Percentiles rank a stretch among this genome's conserved stretches.
phyloP scores from a whole-genome alignment of 2,113 vertebrate species.

The Triplophysa siluroides region DNA sequence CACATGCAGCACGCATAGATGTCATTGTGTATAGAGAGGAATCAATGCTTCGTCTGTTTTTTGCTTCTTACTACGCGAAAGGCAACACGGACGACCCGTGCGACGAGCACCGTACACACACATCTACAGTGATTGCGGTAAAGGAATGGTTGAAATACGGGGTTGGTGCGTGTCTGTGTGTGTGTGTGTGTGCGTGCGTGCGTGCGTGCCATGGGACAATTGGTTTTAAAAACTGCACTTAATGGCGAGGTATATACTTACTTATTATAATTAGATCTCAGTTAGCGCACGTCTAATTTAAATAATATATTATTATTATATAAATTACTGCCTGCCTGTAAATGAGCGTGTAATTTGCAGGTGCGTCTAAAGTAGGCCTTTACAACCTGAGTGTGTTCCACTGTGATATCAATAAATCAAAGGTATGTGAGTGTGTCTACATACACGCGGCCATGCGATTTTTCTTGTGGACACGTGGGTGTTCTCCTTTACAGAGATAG shows the following conservation, averaged over 20 bases:
- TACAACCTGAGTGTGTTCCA: too few relatives aligned
- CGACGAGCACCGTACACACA: constrained; percentile 40
- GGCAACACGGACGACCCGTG: constrained; percentile 39
- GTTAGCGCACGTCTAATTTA: too few relatives aligned
- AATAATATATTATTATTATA: too few relatives aligned
- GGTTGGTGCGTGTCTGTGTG: constrained; percentile 34
- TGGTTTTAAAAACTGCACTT: constrained; percentile 51
- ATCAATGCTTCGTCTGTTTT: constrained; percentile 47
- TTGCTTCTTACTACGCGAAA: constrained; percentile 26
- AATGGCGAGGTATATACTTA: constrained; percentile 50
- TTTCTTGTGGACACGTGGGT: too few relatives aligned
- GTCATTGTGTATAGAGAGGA: constrained; percentile 43
- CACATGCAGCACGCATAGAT: constrained; percentile 27
- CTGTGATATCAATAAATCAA: too few relatives aligned
- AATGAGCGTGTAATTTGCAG: too few relatives aligned
- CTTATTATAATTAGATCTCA: too few relatives aligned
- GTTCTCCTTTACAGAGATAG: too few relatives aligned
- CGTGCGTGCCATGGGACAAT: not conserved
- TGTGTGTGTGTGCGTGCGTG: not conserved
- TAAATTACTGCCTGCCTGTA: too few relatives aligned
- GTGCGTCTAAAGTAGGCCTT: too few relatives aligned
- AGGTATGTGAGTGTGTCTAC: too few relatives aligned
- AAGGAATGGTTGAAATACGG: constrained; percentile 53
- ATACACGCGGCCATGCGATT: too few relatives aligned
- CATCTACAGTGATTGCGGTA: constrained; percentile 47